Percentiles rank a stretch among this genome's conserved stretches.
Evolutionary conservation across 1,140 invertebrate genomes (phyloP).

Genomic region (Planococcus citri): DNA sequence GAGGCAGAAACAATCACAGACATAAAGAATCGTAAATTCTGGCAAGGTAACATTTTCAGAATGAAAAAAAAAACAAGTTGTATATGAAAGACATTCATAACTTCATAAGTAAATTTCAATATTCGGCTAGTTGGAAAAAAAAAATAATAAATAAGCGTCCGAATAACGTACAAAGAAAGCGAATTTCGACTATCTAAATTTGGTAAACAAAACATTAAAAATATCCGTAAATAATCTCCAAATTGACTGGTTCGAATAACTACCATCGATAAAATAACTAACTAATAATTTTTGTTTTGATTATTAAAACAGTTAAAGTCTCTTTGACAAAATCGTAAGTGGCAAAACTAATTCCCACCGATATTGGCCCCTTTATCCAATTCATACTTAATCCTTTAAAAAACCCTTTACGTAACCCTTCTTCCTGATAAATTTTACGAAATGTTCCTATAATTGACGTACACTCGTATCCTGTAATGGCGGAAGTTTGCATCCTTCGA

Average conservation of each 20-base stretch:
- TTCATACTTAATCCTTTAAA: constrained; percentile 99
- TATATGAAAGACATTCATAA: too few relatives aligned
- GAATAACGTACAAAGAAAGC: too few relatives aligned
- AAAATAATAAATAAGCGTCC: too few relatives aligned
- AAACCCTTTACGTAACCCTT: constrained; percentile 78
- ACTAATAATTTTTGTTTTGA: neutral
- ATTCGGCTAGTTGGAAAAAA: too few relatives aligned
- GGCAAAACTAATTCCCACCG: constrained; percentile 95
- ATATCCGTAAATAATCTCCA: neutral
- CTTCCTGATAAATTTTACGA: constrained; percentile 50
- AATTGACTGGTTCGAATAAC: constrained; percentile 1
- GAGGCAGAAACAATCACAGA: neutral
- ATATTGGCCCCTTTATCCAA: constrained; percentile 97
- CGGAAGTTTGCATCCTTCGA: constrained; percentile 68
- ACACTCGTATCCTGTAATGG: constrained; percentile 46
- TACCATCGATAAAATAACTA: neutral
- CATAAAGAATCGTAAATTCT: neutral
- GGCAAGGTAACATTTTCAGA: neutral
- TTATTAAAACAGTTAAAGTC: constrained; percentile 34
- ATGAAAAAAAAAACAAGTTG: neutral
- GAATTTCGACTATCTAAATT: neutral
- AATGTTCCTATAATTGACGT: constrained; percentile 48
- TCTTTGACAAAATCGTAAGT: constrained; percentile 77
- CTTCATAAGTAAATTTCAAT: too few relatives aligned
- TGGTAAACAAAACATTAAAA: too few relatives aligned